A percentile compares a stretch with the other conserved stretches of the same genome.
These are phyloP conservation scores for Alligator mississippiensis DNA, from an alignment of 2,113 vertebrate genomes.

Conservation along the genomic window DNA sequence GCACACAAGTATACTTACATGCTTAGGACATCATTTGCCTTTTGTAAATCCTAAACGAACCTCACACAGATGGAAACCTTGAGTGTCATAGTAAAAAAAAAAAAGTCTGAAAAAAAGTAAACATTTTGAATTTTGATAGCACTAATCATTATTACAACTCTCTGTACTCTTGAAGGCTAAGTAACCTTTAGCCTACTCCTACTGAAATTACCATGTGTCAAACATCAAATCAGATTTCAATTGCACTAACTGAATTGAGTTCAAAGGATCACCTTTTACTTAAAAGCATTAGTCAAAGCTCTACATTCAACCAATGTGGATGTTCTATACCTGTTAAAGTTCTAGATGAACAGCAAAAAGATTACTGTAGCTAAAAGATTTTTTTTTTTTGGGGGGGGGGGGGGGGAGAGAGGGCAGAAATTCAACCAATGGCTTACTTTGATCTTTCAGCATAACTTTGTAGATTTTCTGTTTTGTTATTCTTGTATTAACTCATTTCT, in stretches of 20 bases:
- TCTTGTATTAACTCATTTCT: not conserved
- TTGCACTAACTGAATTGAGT: not conserved
- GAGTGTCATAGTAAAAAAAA: not conserved
- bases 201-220: not conserved
- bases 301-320: not conserved
- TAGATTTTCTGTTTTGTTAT: not conserved
- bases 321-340: not conserved
- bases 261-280: not conserved
- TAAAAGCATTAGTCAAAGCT: not conserved
- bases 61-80: slow-evolving; percentile 1
- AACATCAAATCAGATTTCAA: not conserved
- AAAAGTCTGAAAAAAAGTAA: not conserved
- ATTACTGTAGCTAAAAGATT: not conserved
- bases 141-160: not conserved
- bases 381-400: not conserved
- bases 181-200: not conserved
- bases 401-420: too few species aligned
- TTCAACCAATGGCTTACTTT: not conserved
- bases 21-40: not conserved
- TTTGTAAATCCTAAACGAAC: not conserved
- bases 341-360: not conserved
- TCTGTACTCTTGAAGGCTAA: not conserved
- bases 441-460: not conserved
- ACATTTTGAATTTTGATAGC: not conserved
- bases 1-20: not conserved